Evolutionary conservation across 2,888 invertebrate species (phyloP).

Genomic region (Lasioglossum figueresi): DNA sequence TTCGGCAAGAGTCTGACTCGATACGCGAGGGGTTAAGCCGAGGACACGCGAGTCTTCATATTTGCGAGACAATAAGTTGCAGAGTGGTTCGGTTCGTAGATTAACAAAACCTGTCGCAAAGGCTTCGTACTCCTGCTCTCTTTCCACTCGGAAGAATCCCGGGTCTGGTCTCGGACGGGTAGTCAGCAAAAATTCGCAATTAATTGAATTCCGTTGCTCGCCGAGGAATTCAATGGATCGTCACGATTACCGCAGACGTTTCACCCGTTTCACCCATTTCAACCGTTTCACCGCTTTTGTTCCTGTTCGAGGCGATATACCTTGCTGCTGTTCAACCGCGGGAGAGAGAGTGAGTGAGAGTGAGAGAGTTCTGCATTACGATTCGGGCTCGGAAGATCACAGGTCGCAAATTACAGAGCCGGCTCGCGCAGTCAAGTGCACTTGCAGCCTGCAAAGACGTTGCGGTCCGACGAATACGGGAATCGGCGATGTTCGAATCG

Average conservation of each 20-base stretch:
- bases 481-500: conserved; percentile 29
- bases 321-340: not conserved
- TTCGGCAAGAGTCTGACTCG: not conserved
- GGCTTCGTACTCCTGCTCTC: not conserved
- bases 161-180: not conserved
- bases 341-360: too few species aligned
- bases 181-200: conserved; percentile 13
- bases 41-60: not conserved
- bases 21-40: not conserved
- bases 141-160: not conserved
- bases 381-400: conserved; percentile 40
- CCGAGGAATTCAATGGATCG: conserved; percentile 11
- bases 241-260: conserved; percentile 20
- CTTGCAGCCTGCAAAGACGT: conserved; percentile 34
- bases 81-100: not conserved
- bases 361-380: conserved; percentile 15
- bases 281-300: conserved; percentile 16
- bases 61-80: not conserved
- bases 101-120: not conserved
- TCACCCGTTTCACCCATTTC: conserved; percentile 1
- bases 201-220: conserved; percentile 1
- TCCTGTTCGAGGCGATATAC: conserved; percentile 18
- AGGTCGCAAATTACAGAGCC: conserved; percentile 57
- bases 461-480: conserved; percentile 40
- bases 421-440: conserved; percentile 31